Evolutionary conservation across 2,113 vertebrate species (phyloP), one percentile per base, ranked within the genome.

Genomic region (Dicaeum eximium): DNA sequence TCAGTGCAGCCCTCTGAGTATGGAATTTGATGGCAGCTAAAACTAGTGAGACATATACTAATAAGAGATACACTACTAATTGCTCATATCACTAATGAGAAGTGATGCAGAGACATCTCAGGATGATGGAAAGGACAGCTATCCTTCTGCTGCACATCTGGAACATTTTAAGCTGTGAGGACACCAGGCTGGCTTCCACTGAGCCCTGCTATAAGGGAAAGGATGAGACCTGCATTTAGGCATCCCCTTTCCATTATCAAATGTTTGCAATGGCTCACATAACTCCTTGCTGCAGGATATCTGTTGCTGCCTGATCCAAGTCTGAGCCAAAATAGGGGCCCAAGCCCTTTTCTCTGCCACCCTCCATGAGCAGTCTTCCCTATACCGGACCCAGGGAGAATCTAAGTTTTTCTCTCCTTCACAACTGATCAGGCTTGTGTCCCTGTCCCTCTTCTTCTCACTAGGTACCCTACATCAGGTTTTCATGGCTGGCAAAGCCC

Each of bases 371-470:
- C 28, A 42, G 17, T 35, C 23, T 35, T 40, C 35, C 47, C 16
- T 0, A 0, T 8, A 13, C 1, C 3, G 14, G 25, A 66, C 23
- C 7, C 33, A 50, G 31, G 16, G 6, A 80, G 30, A 90, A 82
- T 24, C 11, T 25, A 16, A 0, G 0, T 6, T 93, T 92, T 86
- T 78, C 31, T 61, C 37, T 73, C 33, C 42, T 66, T 47, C 51
- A 22, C 13, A 42, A 38, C 13, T 13, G 33, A 66, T 37, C 14
- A 30, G 22, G 11, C 8, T 64, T 10, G 2, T 50, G 58, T 62
- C 25, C 19, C 15, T 3, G 33, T 64, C 44, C 23, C 5, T 73
- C 31, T 25, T 15, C 11, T 65, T 74, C 40, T 38, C 22, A 4
- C 21, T 17, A 38, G 30, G 20, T 64, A 66, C 20, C 44, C 35